Percentiles rank a stretch among this genome's conserved stretches.
These are phyloP conservation scores for Formica exsecta DNA, from an alignment of 1,140 invertebrate species.

Conservation along the genomic window DNA sequence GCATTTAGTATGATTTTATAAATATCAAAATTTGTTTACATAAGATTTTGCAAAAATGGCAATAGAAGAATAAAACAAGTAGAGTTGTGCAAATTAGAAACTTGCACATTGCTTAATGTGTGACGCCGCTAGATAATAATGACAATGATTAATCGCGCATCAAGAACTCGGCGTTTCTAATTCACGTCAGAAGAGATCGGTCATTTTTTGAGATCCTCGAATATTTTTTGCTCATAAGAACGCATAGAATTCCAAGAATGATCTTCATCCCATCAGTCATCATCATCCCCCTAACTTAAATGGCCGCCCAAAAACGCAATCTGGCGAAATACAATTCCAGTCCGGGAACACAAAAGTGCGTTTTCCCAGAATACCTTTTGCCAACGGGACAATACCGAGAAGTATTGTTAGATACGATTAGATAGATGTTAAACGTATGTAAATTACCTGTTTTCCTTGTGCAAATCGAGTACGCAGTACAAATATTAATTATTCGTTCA, in stretches of 20 bases:
- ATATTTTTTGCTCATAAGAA: conserved; percentile 27
- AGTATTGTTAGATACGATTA: conserved; percentile 12
- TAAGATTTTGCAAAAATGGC: no score
- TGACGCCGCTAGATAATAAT: not conserved
- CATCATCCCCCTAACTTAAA: conserved; percentile 34
- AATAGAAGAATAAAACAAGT: no score
- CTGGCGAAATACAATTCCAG: not conserved
- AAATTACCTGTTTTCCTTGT: not conserved
- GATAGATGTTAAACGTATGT: not conserved
- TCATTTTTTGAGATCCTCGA: not conserved
- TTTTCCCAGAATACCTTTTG: not conserved
- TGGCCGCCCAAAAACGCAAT: not conserved
- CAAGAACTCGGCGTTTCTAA: conserved; percentile 2
- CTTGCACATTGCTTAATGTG: no score
- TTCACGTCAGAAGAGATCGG: not conserved
- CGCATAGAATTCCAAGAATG: not conserved
- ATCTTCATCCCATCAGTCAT: not conserved
- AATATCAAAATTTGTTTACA: no score
- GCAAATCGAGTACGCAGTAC: not conserved
- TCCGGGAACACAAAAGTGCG: not conserved
- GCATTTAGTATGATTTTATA: no score
- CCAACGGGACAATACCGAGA: not conserved
- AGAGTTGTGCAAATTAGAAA: no score
- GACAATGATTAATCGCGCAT: conserved; percentile 8
- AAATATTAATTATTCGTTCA: not conserved